Evolutionary conservation across 1,140 invertebrate genomes (phyloP), one percentile per base, ranked within the genome.

Genomic region (Tetramorium alpestre): DNA sequence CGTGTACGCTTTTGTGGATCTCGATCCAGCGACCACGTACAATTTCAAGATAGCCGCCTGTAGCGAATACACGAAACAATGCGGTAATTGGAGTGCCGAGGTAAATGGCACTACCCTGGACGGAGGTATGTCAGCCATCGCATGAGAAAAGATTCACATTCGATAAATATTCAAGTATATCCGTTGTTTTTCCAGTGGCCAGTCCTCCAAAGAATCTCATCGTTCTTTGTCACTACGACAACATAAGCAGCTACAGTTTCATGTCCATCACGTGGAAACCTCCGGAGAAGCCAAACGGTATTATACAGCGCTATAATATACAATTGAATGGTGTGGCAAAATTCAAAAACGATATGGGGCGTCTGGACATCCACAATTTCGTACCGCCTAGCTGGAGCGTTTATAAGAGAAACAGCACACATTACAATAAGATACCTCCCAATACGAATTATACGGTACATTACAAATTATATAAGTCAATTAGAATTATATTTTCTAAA

Each of bases 21-120:
- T 98, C 10, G 96, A 97, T 89, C 97, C 97, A 0, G 97, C 97
- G 2, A 98, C 97, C 25, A 97, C 96, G 70, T 98, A 98, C 92
- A 96, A 96, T 81, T 98, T 98, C 93, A 97, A 96, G 95, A 97
- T 97, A 87, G 94, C 96, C 51, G 97, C 97, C 11, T 98, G 98
- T 93, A 98, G 96, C 86, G 97, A 98, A 92, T 97, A 97, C 90
- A 98, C 97, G 2, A 96, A 96, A 73, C 94, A 96, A 62, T 98
- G 98, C 94, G 97, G 97, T 6, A 96, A 97, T 25, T 97, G 97
- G 97, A 98, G 98, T 1, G 94, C 96, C 25, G 95, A 96, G 87
- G 97, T 98, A 60, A 97, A 97, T 92, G 98, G 97, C 1, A 97
- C 97, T 7, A 98, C 98, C 6, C 96, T 98, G 94, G 98, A 98